phyloP scores from a whole-genome alignment of 2,888 invertebrate species.

The Diaperis boleti region DNA sequence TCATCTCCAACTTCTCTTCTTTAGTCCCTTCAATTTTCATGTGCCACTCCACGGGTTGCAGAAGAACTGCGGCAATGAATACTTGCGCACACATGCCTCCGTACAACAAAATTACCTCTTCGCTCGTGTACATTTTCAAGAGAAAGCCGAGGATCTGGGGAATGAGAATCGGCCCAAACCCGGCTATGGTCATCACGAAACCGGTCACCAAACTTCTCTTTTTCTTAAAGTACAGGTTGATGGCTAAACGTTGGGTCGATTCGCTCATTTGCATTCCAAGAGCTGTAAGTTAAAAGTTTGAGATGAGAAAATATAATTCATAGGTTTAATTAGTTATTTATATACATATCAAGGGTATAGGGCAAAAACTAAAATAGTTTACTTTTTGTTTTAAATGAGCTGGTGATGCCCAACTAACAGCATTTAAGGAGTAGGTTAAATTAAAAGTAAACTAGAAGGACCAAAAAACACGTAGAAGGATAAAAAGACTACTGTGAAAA shows the following conservation, averaged over 20 bases:
- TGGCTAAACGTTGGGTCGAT: constrained; percentile 73
- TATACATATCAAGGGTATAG: too few relatives aligned
- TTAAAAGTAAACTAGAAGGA: too few relatives aligned
- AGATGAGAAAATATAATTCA: too few relatives aligned
- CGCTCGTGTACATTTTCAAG: constrained; percentile 70
- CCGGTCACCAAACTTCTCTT: constrained; percentile 72
- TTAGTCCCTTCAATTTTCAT: constrained; percentile 56
- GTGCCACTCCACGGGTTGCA: constrained; percentile 79
- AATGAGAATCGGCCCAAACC: constrained; percentile 75
- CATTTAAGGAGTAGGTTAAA: too few relatives aligned
- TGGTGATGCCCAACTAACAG: too few relatives aligned
- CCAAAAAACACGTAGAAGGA: too few relatives aligned
- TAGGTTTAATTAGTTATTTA: too few relatives aligned
- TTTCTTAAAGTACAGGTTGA: constrained; percentile 75
- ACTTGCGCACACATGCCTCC: constrained; percentile 74
- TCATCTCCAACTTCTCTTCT: constrained; percentile 1
- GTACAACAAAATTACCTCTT: constrained; percentile 74
- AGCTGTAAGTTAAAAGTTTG: constrained; percentile 70
- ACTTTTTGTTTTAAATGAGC: too few relatives aligned
- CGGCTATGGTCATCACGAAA: constrained; percentile 76
- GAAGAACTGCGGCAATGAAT: constrained; percentile 70
- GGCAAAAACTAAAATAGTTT: too few relatives aligned
- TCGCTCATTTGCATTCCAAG: constrained; percentile 72
- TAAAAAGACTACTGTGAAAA: too few relatives aligned
- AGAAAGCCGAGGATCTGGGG: constrained; percentile 72